phyloP scores from a whole-genome alignment of 2,888 invertebrate genomes.

The Conchocele bisecta region DNA sequence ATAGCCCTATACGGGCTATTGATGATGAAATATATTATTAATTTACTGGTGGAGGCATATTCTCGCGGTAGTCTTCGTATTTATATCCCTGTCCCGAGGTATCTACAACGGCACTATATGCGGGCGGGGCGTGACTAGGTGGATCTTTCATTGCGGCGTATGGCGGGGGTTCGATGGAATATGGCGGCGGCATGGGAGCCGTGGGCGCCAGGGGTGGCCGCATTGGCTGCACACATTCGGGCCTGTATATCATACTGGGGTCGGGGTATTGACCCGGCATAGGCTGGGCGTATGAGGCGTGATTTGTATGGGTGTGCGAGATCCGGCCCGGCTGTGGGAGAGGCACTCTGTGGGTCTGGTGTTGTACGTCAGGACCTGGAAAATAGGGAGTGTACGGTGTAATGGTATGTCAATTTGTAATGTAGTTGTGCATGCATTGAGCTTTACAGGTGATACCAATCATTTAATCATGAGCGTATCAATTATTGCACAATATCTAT shows the following conservation, averaged over 20 bases:
- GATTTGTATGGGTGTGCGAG: not conserved
- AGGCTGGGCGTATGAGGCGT: conserved; percentile 36
- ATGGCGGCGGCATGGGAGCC: conserved; percentile 56
- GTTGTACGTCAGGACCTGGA: conserved; percentile 3
- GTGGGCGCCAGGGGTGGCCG: conserved; percentile 24
- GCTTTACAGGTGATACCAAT: too few species aligned
- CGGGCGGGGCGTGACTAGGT: conserved; percentile 49
- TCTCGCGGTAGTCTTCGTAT: conserved; percentile 21
- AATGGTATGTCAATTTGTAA: too few species aligned
- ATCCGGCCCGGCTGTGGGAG: too few species aligned
- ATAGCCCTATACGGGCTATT: too few species aligned
- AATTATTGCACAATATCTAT: too few species aligned
- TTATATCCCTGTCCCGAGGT: conserved; percentile 30
- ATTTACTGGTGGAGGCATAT: conserved; percentile 29
- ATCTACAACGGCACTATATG: conserved; percentile 32
- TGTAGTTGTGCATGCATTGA: too few species aligned
- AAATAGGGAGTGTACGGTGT: not conserved
- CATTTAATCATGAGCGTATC: too few species aligned
- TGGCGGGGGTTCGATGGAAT: conserved; percentile 46
- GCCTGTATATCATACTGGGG: not conserved
- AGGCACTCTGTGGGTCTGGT: not conserved
- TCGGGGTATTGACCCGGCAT: conserved; percentile 17
- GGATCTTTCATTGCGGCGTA: conserved; percentile 27
- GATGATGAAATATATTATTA: too few species aligned
- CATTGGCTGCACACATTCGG: conserved; percentile 21